Percentiles rank a stretch among this genome's conserved stretches.
Conservation (phyloP, 2,113 vertebrate species). For the Hemiprocne comata region DNA sequence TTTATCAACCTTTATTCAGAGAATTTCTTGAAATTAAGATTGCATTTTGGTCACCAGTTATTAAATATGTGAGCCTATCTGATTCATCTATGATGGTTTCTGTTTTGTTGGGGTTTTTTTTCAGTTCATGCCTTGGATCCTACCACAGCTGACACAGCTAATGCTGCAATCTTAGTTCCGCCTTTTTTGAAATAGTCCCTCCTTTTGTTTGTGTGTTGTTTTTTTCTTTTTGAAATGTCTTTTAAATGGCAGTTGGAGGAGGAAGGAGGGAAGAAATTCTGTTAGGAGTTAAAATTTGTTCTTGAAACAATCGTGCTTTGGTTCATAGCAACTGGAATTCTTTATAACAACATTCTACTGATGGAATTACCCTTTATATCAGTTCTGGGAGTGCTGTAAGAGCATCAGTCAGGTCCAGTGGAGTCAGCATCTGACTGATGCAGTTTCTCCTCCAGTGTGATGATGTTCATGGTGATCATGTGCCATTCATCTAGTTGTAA, state of each 20-base stretch:
- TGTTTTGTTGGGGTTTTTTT: too few species aligned
- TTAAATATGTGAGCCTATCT: too few species aligned
- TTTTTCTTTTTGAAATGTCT: background rate
- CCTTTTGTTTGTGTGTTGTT: background rate
- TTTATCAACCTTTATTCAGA: background rate
- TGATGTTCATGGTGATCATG: background rate
- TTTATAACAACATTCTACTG: background rate
- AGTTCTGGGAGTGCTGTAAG: background rate
- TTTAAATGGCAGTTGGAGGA: background rate
- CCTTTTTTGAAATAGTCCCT: background rate
- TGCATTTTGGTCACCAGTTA: too few species aligned
- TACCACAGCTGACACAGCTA: background rate
- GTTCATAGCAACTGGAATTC: background rate
- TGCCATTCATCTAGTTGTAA: background rate
- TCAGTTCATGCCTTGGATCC: background rate
- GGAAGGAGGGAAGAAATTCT: conserved; percentile 16
- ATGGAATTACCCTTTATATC: background rate
- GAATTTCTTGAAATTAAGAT: too few species aligned
- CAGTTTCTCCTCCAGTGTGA: background rate
- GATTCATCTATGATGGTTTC: too few species aligned
- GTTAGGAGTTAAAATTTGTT: background rate
- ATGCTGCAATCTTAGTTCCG: background rate
- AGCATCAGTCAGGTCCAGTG: background rate
- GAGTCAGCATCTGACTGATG: background rate
- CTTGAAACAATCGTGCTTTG: background rate